phyloP scores from a whole-genome alignment of 2,888 invertebrate species.

The Suillia variegata region DNA sequence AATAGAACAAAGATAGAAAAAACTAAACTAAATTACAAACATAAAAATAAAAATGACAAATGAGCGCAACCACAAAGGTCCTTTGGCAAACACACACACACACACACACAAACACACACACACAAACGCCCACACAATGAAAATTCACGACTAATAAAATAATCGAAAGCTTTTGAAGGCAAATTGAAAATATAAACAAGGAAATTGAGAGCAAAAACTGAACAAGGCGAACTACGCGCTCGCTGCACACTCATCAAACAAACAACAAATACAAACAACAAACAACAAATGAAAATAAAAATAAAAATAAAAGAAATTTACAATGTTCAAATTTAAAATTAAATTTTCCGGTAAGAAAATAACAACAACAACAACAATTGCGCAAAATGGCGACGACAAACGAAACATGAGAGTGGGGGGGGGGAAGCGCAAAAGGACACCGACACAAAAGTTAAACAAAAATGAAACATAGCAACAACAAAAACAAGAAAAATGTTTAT shows the following conservation, averaged over 20 bases:
- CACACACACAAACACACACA: too few species aligned
- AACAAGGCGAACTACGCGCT: too few species aligned
- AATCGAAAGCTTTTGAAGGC: constrained; percentile 54
- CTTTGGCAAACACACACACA: constrained; percentile 24
- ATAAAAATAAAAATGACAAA: neutral
- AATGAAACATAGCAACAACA: too few species aligned
- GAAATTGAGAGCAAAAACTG: constrained; percentile 23
- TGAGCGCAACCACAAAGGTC: neutral
- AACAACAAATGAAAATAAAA: neutral
- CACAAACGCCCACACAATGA: too few species aligned
- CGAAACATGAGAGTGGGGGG: too few species aligned
- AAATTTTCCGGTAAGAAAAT: neutral
- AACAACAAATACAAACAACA: neutral
- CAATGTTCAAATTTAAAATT: neutral
- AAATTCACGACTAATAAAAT: constrained; percentile 46
- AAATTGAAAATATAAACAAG: constrained; percentile 53
- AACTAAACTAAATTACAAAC: neutral
- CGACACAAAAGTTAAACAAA: neutral
- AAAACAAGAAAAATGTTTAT: too few species aligned
- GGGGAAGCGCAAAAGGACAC: too few species aligned
- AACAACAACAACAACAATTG: neutral
- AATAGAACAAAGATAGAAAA: too few species aligned
- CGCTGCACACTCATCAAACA: too few species aligned
- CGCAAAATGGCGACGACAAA: neutral
- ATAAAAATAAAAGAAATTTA: too few species aligned